Percentiles rank a stretch among this genome's conserved stretches.
phyloP scores from a whole-genome alignment of 2,888 invertebrate genomes.

The Tromatobia lineatoria region DNA sequence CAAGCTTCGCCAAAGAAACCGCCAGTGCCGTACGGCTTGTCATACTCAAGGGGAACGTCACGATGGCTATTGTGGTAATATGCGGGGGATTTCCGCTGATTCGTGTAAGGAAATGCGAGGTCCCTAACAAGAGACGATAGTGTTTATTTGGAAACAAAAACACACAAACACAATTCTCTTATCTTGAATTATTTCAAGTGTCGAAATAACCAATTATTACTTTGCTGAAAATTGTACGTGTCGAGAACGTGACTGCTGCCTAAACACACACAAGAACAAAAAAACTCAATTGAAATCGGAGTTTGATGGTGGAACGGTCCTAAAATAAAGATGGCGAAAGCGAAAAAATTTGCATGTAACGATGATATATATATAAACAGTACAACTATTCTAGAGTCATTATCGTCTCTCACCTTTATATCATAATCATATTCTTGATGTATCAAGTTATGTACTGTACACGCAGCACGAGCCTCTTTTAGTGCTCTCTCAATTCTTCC shows the following conservation, averaged over 20 bases:
- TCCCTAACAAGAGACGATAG: not conserved
- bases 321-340: too few relatives aligned
- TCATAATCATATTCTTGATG: not conserved
- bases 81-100: constrained; percentile 77
- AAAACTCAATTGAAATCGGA: too few relatives aligned
- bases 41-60: constrained; percentile 77
- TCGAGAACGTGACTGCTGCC: too few relatives aligned
- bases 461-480: constrained; percentile 72
- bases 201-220: too few relatives aligned
- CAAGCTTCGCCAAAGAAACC: constrained; percentile 73
- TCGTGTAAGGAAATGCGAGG: constrained; percentile 71
- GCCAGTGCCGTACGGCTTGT: constrained; percentile 71
- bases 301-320: too few relatives aligned
- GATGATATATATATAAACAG: too few relatives aligned
- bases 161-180: too few relatives aligned
- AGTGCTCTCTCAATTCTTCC: constrained; percentile 72
- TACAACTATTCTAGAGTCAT: too few relatives aligned
- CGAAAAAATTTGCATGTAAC: too few relatives aligned
- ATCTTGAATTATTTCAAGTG: too few relatives aligned
- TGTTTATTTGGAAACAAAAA: not conserved
- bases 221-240: too few relatives aligned
- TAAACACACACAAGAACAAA: too few relatives aligned
- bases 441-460: constrained; percentile 21
- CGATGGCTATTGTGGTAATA: constrained; percentile 75
- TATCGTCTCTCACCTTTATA: not conserved